Evolutionary conservation across 2,113 vertebrate genomes (phyloP), one percentile per base, ranked within the genome.

Genomic region (Cebidichthys violaceus): DNA sequence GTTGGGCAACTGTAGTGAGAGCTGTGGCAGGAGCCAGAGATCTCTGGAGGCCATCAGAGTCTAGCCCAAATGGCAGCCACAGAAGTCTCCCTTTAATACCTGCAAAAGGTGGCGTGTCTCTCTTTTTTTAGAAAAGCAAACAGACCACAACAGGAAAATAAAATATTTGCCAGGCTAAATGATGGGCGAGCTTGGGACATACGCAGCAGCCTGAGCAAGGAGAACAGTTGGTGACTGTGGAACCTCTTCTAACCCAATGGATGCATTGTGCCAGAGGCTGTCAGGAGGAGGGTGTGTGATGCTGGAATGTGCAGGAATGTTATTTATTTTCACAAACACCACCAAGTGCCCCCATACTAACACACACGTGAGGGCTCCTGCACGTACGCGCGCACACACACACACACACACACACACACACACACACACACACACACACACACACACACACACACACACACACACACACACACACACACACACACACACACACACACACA

Each of bases 121-220:
- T 75, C 81, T 87, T 89, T 89, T 91, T 91, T 90, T 89, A 90
- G 91, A 64, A 93, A 89, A 89, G 90, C 83, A 94, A 94, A 94
- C 89, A 93, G 52, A 83, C 87, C 80, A 87, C 85, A 92, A 94
- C 87, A 89, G 94, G 91, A 93, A 95, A 92, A 93, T 88, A 88
- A 93, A 94, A 96, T 95, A 95, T 95, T 95, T 93, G 85, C 81
- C 68, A 24, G 82, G 83, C 88, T 90, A 88, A 92, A 93, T 62
- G 84, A 81, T 70, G 77, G 81, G 70, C 68, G 77, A 93, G 82
- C 65, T 68, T 54, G 65, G 85, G 70, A 92, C 80, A 73, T 61
- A 77, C 29, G 75, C 74, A 81, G 65, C 59, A 55, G 81, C 83
- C 83, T 79, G 61, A 70, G 75, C 13, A 60, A 60, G 71, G 82